phyloP scores from a whole-genome alignment of 2,797 vertebrate species.

The Lacerta viridis region DNA sequence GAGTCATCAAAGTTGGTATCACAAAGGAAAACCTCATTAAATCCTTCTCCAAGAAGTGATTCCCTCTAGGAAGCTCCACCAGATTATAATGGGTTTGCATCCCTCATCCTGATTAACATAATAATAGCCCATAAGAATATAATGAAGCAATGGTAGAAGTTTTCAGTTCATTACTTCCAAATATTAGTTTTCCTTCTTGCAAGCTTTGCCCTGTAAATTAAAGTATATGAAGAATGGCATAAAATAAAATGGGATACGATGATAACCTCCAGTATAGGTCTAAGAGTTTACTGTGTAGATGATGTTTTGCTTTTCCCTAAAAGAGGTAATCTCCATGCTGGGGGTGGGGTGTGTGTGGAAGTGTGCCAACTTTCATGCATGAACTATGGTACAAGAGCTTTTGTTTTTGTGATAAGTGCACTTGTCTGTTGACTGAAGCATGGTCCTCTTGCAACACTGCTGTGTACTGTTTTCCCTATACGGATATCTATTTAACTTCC shows the following conservation, averaged over 20 bases:
- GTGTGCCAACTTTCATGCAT: not conserved
- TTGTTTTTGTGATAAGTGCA: not conserved
- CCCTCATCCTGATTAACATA: accelerated
- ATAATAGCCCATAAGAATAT: slow-evolving; percentile 5
- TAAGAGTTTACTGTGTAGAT: not conserved
- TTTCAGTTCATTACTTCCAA: slow-evolving; percentile 49
- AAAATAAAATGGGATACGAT: slow-evolving; percentile 15
- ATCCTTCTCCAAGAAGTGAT: slow-evolving; percentile 7
- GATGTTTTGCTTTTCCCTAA: not conserved
- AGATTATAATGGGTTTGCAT: not conserved
- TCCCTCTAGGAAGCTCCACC: slow-evolving; percentile 38
- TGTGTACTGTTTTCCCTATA: not conserved
- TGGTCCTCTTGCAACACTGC: too few species aligned
- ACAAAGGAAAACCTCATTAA: not conserved
- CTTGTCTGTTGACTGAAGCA: not conserved
- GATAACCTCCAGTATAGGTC: not conserved
- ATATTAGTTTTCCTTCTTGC: slow-evolving; percentile 47
- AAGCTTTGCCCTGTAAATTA: slow-evolving; percentile 17
- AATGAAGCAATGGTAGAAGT: slow-evolving; percentile 18
- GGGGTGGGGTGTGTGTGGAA: not conserved
- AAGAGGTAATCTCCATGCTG: not conserved
- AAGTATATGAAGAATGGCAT: slow-evolving; percentile 11
- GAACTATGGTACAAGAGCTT: not conserved
- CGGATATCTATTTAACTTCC: not conserved
- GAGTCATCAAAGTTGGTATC: slow-evolving; percentile 40